A percentile compares a stretch with the other conserved stretches of the same genome.
These are phyloP conservation scores for Phrynocephalus guinanensis DNA, from an alignment of 2,797 vertebrate species.

Conservation along the genomic window DNA sequence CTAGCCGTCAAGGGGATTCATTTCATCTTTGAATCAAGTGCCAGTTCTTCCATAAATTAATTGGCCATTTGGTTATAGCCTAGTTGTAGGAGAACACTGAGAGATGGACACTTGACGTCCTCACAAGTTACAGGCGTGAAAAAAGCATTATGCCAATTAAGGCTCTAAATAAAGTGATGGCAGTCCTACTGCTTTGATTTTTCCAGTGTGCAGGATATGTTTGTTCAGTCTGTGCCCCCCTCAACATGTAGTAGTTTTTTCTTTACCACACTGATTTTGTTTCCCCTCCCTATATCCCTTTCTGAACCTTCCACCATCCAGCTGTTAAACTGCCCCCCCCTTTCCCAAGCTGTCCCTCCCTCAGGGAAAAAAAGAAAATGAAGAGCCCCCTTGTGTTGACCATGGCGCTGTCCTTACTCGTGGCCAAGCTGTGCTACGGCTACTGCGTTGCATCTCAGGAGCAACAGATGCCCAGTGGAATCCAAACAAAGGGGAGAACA, in stretches of 20 bases:
- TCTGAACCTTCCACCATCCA: neutral
- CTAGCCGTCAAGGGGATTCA: neutral
- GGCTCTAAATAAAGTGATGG: neutral
- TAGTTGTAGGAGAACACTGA: neutral
- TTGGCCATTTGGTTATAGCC: neutral
- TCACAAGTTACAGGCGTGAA: neutral
- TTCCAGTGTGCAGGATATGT: neutral
- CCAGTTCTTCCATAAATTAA: neutral
- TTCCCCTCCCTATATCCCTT: neutral
- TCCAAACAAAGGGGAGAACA: constrained; percentile 32
- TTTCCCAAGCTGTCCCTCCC: constrained; percentile 6
- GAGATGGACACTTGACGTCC: neutral
- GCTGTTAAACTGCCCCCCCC: neutral
- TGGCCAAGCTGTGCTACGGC: constrained; percentile 18
- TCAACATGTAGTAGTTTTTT: neutral
- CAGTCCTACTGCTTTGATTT: neutral
- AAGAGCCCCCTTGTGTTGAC: constrained; percentile 16
- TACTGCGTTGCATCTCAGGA: constrained; percentile 37
- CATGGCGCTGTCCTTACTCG: constrained; percentile 24
- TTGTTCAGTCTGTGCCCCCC: neutral
- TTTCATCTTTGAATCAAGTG: neutral
- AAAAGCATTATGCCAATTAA: neutral
- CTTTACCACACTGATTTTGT: neutral
- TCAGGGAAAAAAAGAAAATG: constrained; percentile 13
- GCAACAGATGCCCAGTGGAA: constrained; percentile 29